Conservation (phyloP, 2,888 invertebrate species). For the Andrena bucephala region DNA sequence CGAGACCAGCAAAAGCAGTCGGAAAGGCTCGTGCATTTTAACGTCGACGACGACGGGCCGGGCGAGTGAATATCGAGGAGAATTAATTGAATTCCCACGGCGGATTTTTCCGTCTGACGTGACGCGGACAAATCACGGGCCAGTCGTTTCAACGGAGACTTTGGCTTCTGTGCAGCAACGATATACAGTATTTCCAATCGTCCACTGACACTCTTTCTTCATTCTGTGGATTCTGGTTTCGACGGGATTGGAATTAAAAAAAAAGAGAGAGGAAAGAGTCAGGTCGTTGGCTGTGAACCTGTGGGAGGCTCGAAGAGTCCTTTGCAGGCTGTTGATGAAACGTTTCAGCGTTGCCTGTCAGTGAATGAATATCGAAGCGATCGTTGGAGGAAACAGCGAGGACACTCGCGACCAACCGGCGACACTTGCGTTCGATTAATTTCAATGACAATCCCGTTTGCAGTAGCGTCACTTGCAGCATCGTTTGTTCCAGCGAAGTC, state of each 20-base stretch:
- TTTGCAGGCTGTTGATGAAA: constrained; percentile 6
- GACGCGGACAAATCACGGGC: constrained; percentile 46
- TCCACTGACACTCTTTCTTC: not conserved
- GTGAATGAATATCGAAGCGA: not conserved
- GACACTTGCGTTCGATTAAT: constrained; percentile 4
- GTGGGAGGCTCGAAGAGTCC: not conserved
- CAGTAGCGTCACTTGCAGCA: not conserved
- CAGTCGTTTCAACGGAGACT: constrained; percentile 18
- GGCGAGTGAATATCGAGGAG: constrained; percentile 60
- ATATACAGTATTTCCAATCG: constrained; percentile 20
- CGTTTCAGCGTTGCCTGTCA: not conserved
- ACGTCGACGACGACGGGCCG: constrained; percentile 32
- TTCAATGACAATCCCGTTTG: not conserved
- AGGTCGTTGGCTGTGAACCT: not conserved
- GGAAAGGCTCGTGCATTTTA: constrained; percentile 55
- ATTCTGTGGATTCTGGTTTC: constrained; percentile 1
- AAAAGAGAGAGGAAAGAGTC: not conserved
- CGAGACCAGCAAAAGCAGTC: constrained; percentile 27
- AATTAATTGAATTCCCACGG: constrained; percentile 70
- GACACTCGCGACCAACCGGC: not conserved
- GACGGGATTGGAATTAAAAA: not conserved
- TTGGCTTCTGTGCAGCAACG: constrained; percentile 11
- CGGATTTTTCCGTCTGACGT: constrained; percentile 54
- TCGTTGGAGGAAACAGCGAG: not conserved
- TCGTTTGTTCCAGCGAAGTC: not conserved